phyloP scores from a whole-genome alignment of 2,888 invertebrate species.

The Bhutanitis thaidina region DNA sequence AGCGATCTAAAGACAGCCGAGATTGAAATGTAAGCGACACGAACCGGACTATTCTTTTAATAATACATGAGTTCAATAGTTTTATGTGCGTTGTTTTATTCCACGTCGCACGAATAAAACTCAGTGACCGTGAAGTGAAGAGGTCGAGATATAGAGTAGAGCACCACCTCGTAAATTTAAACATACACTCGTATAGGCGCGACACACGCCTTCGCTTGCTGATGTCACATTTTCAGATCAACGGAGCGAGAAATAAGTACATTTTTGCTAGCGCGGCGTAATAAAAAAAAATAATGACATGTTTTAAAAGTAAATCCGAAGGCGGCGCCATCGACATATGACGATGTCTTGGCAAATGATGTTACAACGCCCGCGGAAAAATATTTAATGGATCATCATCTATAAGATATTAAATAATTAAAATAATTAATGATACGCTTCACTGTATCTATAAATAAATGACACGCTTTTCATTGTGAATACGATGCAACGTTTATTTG shows the following conservation, averaged over 20 bases:
- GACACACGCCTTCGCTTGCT: slow-evolving; percentile 60
- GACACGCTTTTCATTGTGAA: no score
- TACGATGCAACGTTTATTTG: no score
- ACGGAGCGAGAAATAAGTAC: slow-evolving; percentile 79
- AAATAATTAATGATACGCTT: no score
- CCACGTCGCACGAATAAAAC: slow-evolving; percentile 51
- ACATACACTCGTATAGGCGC: slow-evolving; percentile 31
- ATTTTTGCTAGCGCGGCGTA: slow-evolving; percentile 73
- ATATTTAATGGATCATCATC: no score
- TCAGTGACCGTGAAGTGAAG: slow-evolving; percentile 64
- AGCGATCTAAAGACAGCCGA: no score
- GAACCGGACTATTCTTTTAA: neutral
- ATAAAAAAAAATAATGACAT: slow-evolving; percentile 74
- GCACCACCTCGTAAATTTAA: slow-evolving; percentile 61
- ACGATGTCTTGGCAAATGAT: slow-evolving; percentile 20
- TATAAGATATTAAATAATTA: no score
- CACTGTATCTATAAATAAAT: no score
- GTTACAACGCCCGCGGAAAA: neutral
- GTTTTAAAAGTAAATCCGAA: slow-evolving; percentile 69
- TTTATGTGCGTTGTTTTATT: slow-evolving; percentile 21
- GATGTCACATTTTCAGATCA: slow-evolving; percentile 78
- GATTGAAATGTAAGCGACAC: no score
- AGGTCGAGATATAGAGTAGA: slow-evolving; percentile 58
- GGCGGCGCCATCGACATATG: slow-evolving; percentile 49
- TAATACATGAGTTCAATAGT: slow-evolving; percentile 15